Base-by-base conservation (phyloP, 2,888 invertebrate genomes). In the Galerucella calmariensis region DNA sequence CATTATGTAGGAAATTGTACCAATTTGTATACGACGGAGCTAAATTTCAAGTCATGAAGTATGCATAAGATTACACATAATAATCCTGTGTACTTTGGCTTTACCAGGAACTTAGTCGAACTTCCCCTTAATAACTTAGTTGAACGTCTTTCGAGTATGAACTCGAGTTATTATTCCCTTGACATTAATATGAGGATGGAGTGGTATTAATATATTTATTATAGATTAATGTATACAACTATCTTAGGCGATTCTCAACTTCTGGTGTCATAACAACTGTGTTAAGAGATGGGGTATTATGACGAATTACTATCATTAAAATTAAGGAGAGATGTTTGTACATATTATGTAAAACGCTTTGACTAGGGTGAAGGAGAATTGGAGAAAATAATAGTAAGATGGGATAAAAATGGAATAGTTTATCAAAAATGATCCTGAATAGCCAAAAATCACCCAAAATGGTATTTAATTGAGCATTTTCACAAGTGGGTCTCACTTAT, bases 111-210 rank as follows among this genome's bases (percentile, higher is more conserved):
- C 61, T 61, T 61, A 61, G 61, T 62, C 5, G 41, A 62, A 62
- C 61, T n/a, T 62, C 61, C 8, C 2, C 61, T n/a, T 14, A 41
- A 62, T 62, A 62, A 62, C 61, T 62, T 35, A 62, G 61, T 62
- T 62, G 35, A 62, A 62, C 61, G 41, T 62, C 61, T 62, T 62
- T 62, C 41, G 41, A n/a, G 61, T 62, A 27, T 27, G n/a, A 62
- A 62, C 61, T 61, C 12, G 16, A 62, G 5, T 41, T 62, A 62
- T 62, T 35, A 62, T 35, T 62, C 61, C 61, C 61, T 62, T 62
- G 61, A 41, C 61, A 62, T n/a, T 41, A 41, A 62, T 62, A 41
- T 41, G 8, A 62, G 35, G 35, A 35, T n/a, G 35, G n/a, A 62
- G 56, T 14, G 9, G 9, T 20, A 62, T 62, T 62, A n/a, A 59